Base-by-base conservation (phyloP, 1,140 invertebrate genomes). In the Panagrolaimus sp. region DNA sequence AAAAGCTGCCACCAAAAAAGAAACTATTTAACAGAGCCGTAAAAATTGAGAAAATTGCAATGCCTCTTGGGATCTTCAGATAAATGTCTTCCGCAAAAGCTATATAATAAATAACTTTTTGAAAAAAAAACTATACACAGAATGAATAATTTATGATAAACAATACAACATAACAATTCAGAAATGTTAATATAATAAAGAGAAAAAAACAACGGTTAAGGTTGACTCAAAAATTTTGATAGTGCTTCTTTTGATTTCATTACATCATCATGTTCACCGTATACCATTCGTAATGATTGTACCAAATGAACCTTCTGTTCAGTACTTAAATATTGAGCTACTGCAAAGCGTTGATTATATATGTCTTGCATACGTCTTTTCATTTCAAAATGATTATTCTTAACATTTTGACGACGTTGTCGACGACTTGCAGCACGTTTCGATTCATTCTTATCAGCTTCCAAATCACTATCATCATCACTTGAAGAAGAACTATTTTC, bases 211-310 rank as follows among this genome's bases (percentile, higher is more conserved):
- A 38, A 38, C 31, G 7, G 7, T 38, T 7, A 38, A 38, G 31
- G 31, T 23, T 57, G 9, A 27, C 51, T 20, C 51, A 57, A 57
- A 25, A 57, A 23, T 11, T 13, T 57, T 0, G 51, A 20, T 0
- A 16, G 0, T 1, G 2, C 0, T 27, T 23, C 51, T 11, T 57
- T 13, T 3, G 9, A 11, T 13, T 57, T 23, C 51, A 57, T 57
- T 20, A 25, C 11, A 20, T 57, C 51, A 57, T 57, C 51, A 20
- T 57, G 51, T 11, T 57, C 51, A 27, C 51, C 51, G 51, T 57
- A 57, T 27, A 57, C 51, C 51, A 57, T 57, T 27, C 51, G 51
- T 27, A 57, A 57, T 23, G 51, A 57, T 23, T 16, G 51, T 2
- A 57, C 14, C n/a, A 57, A 57, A 1, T 57, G 14, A 23, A 20